A percentile compares a stretch with the other conserved stretches of the same genome.
phyloP scores from a whole-genome alignment of 2,888 invertebrate genomes.

The Ashinkailepas kermadecensis region DNA sequence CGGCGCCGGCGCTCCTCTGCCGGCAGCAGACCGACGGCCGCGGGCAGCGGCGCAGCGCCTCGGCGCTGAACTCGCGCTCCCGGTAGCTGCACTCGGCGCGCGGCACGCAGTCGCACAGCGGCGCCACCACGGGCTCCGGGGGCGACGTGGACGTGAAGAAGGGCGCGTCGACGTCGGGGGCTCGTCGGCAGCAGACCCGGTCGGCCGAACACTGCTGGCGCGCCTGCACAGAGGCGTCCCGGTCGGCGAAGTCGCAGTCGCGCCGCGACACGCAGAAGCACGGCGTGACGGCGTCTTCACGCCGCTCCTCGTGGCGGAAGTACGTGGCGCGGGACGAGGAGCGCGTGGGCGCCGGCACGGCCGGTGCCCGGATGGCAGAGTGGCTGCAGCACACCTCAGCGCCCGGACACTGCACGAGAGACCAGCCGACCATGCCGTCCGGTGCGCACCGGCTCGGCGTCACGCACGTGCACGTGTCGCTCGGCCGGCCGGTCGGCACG shows the following conservation, averaged over 20 bases:
- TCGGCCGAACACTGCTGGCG: not conserved
- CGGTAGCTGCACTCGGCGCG: not conserved
- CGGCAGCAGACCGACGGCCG: not conserved
- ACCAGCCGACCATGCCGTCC: not conserved
- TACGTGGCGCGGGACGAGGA: not conserved
- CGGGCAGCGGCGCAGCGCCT: not conserved
- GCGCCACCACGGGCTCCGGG: not conserved
- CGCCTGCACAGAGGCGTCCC: not conserved
- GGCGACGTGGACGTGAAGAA: not conserved
- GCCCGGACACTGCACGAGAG: not conserved
- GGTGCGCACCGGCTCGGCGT: not conserved
- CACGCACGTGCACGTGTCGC: conserved; percentile 55
- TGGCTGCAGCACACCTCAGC: not conserved
- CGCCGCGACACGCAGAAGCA: not conserved
- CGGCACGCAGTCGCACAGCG: not conserved
- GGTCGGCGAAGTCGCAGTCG: not conserved
- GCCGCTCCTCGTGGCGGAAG: not conserved
- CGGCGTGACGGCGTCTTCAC: not conserved
- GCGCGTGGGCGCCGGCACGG: not conserved
- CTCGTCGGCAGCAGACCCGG: not conserved
- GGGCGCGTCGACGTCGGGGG: not conserved
- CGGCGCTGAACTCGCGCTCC: not conserved
- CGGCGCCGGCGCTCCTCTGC: not conserved
- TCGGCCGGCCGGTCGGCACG: conserved; percentile 94
- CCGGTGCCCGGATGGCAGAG: not conserved